phyloP scores from a whole-genome alignment of 2,113 vertebrate genomes.

The Tichodroma muraria region DNA sequence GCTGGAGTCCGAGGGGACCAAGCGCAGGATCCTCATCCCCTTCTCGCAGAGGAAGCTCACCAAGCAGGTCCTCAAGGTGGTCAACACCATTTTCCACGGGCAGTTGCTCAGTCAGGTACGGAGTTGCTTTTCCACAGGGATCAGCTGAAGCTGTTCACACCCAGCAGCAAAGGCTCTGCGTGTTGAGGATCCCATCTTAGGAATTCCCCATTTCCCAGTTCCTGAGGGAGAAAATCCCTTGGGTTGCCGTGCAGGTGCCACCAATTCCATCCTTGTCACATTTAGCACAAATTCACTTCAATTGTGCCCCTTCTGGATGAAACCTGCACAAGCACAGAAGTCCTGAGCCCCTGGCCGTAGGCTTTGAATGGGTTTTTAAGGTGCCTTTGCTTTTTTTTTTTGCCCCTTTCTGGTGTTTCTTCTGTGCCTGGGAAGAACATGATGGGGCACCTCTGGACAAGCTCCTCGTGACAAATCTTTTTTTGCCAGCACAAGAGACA shows the following conservation, averaged over 20 bases:
- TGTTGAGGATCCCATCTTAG: not conserved
- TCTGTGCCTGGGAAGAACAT: not conserved
- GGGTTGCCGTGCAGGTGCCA: not conserved
- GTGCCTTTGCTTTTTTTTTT: not conserved
- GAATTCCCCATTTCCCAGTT: not conserved
- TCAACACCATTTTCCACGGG: conserved; percentile 98
- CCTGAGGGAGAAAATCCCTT: not conserved
- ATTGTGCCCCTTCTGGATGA: not conserved
- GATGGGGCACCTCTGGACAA: not conserved
- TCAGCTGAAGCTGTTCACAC: not conserved
- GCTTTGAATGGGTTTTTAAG: not conserved
- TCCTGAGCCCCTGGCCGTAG: no score
- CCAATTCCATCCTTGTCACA: not conserved
- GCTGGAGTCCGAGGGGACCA: conserved; percentile 89
- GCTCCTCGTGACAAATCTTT: not conserved
- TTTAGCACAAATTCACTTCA: not conserved
- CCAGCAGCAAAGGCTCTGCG: not conserved
- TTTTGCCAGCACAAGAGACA: not conserved
- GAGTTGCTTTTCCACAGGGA: not conserved
- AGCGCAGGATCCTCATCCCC: conserved; percentile 90
- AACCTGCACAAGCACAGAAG: not conserved
- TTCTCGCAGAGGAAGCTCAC: conserved; percentile 96
- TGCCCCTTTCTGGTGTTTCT: not conserved
- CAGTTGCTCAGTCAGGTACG: conserved; percentile 98
- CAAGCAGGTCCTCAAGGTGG: conserved; percentile 97